These are phyloP conservation scores for Ammodytes dubius DNA, from an alignment of 2,113 vertebrate species.

Conservation along the genomic window DNA sequence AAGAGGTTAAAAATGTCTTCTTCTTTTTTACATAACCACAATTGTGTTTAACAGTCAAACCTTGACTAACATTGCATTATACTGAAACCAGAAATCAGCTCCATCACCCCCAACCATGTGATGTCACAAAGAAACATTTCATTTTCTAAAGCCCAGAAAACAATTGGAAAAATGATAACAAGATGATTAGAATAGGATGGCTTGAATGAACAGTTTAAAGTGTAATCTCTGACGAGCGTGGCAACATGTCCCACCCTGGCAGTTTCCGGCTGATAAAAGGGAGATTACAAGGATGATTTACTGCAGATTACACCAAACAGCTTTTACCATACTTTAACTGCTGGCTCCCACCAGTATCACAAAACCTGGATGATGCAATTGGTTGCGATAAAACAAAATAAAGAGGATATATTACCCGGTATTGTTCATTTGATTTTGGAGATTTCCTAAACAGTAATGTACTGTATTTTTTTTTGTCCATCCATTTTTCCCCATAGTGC, in stretches of 20 bases:
- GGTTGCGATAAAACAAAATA: background rate
- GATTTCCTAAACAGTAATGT: constrained; percentile 1
- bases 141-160: background rate
- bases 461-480: constrained; percentile 24
- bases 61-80: too few relatives aligned
- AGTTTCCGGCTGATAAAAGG: constrained; percentile 72
- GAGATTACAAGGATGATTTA: constrained; percentile 78
- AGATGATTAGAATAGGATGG: constrained; percentile 42
- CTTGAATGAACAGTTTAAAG: constrained; percentile 52
- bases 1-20: too few relatives aligned
- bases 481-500: constrained; percentile 30
- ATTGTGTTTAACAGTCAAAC: background rate
- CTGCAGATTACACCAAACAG: constrained; percentile 64
- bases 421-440: background rate
- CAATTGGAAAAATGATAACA: constrained; percentile 20
- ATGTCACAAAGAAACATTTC: too few relatives aligned
- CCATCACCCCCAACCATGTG: too few relatives aligned
- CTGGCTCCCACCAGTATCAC: background rate
- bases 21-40: background rate
- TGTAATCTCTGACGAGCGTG: constrained; percentile 64
- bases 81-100: too few relatives aligned
- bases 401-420: background rate
- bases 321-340: constrained; percentile 16
- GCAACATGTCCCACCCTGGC: constrained; percentile 36
- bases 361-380: background rate